Base-by-base conservation (phyloP, 2,888 invertebrate species). In the Gryllus longicercus region DNA sequence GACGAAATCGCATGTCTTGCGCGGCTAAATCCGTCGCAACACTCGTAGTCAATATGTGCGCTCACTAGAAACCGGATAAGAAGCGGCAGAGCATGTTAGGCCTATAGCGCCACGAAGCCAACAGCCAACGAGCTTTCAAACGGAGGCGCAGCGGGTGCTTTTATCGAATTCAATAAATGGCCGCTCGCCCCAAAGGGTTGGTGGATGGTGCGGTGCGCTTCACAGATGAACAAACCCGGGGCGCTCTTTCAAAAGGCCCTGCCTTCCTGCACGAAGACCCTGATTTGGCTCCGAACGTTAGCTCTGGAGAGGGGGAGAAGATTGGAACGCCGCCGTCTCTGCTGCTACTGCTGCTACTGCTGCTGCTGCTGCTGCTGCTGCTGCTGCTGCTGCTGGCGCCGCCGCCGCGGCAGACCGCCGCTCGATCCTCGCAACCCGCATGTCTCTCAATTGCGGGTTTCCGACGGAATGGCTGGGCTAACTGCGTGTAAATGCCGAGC, bases 141-240 rank as follows among this genome's bases (percentile, higher is more conserved):
- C 8, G 38, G 38, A 38, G 38, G 38, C 38, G 38, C 38, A 38
- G 38, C 38, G 38, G 63, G n/a, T 1, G 63, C 63, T n/a, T 63
- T 63, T 63, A 63, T 63, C 63, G 63, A 63, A 63, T 63, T 63
- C 63, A 18, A 63, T 63, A 63, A 63, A 63, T 63, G 63, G 63
- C 63, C 63, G 16, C 63, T 63, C 63, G 14, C 16, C 63, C 63
- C 38, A 38, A 38, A 63, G 63, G 63, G n/a, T n/a, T 63, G 63
- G 63, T 63, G n/a, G 16, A 63, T n/a, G 16, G 63, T n/a, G 14
- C 63, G 16, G 63, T 63, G 63, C 63, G 63, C 63, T 63, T 63
- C 63, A 63, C 63, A 63, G 63, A 63, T 63, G 63, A 63, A n/a
- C 63, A 63, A 63, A 18, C 63, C 63, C 63, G 63, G 63, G 63